phyloP scores from a whole-genome alignment of 2,113 vertebrate genomes.

The Narcine bancroftii region DNA sequence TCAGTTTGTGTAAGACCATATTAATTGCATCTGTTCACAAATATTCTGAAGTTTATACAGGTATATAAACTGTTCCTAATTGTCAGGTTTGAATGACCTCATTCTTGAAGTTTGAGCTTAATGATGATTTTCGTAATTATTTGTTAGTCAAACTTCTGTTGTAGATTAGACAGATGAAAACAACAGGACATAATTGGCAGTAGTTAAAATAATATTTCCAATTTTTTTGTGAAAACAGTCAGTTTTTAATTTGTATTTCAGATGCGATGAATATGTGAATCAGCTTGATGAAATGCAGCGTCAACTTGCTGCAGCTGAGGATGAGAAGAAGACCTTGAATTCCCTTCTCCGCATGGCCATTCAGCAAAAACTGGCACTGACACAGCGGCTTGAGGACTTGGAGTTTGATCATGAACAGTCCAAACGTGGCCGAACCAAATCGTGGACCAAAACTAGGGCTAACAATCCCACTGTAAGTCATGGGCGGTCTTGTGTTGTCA shows the following conservation, averaged over 20 bases:
- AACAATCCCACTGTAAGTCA: slow-evolving; percentile 81
- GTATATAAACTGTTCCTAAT: neutral
- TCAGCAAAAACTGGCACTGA: slow-evolving; percentile 95
- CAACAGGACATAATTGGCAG: neutral
- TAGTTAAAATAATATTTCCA: neutral
- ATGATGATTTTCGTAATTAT: neutral
- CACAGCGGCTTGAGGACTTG: slow-evolving; percentile 89
- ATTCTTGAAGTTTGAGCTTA: neutral
- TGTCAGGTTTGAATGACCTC: neutral
- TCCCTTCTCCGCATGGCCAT: slow-evolving; percentile 95
- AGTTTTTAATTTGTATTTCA: slow-evolving; percentile 46
- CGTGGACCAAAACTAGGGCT: slow-evolving; percentile 68
- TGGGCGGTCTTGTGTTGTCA: slow-evolving; percentile 66
- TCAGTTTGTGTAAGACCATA: neutral
- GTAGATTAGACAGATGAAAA: neutral
- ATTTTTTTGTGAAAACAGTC: neutral
- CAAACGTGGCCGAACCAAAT: slow-evolving; percentile 71
- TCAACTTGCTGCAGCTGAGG: slow-evolving; percentile 87
- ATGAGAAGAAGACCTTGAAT: slow-evolving; percentile 97
- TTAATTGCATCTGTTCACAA: neutral
- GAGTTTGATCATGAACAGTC: slow-evolving; percentile 89
- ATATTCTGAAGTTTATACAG: neutral
- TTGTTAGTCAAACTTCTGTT: neutral
- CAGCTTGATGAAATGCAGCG: slow-evolving; percentile 97
- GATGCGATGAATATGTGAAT: slow-evolving; percentile 91